Evolutionary conservation across 2,888 invertebrate species (phyloP).

Genomic region (Leucophenga maculata): DNA sequence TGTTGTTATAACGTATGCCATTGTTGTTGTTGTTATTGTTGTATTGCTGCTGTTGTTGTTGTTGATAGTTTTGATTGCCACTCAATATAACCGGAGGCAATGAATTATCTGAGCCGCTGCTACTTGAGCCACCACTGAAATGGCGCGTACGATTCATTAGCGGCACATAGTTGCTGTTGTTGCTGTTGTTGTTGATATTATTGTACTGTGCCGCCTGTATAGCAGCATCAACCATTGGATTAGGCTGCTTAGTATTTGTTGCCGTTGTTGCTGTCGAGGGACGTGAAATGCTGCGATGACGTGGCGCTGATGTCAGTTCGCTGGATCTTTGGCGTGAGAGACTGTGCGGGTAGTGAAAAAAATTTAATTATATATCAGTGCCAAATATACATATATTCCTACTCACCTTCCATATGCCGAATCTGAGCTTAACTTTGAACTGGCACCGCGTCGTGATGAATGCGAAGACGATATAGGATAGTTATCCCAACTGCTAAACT

Average conservation of each 20-base stretch:
- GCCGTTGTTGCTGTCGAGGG: conserved; percentile 42
- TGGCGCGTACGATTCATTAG: conserved; percentile 59
- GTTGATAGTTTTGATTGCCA: conserved; percentile 36
- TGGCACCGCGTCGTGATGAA: conserved; percentile 60
- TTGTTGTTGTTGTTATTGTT: conserved; percentile 37
- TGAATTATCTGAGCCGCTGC: conserved; percentile 78
- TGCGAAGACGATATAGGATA: conserved; percentile 65
- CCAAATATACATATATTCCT: not conserved
- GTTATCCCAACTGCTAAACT: conserved; percentile 69
- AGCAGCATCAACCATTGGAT: conserved; percentile 48
- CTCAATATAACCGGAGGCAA: conserved; percentile 64
- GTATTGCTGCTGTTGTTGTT: conserved; percentile 37
- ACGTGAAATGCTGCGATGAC: conserved; percentile 46
- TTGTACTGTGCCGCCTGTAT: not conserved
- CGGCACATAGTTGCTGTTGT: conserved; percentile 45
- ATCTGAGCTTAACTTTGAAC: conserved; percentile 75
- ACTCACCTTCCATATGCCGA: conserved; percentile 92
- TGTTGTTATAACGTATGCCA: conserved; percentile 44
- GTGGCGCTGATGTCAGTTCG: conserved; percentile 57
- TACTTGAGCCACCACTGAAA: conserved; percentile 74
- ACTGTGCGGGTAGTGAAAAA: conserved; percentile 70
- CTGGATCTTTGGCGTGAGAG: conserved; percentile 76
- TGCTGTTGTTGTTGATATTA: conserved; percentile 5
- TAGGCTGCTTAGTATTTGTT: conserved; percentile 31
- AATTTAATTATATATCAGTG: no score